phyloP scores from a whole-genome alignment of 2,888 invertebrate species.

The Ctena decussata region DNA sequence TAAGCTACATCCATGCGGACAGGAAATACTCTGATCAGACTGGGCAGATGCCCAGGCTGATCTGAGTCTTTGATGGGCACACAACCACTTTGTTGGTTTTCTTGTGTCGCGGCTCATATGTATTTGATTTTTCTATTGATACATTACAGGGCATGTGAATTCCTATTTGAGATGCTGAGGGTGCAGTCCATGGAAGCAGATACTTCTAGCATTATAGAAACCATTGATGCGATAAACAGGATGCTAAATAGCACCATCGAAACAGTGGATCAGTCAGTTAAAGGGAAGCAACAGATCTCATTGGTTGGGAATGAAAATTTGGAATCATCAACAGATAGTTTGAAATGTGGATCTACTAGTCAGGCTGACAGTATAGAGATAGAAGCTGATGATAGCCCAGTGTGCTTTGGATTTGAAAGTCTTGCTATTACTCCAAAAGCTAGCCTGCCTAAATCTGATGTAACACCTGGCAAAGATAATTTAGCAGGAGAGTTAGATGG shows the following conservation, averaged over 20 bases:
- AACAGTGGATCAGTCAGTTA: background rate
- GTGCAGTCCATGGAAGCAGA: slow-evolving; percentile 54
- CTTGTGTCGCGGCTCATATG: too few species aligned
- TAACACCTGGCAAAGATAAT: slow-evolving; percentile 44
- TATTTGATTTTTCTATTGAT: too few species aligned
- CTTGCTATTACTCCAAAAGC: slow-evolving; percentile 13
- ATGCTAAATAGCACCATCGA: background rate
- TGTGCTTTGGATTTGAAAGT: slow-evolving; percentile 55
- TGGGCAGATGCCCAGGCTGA: too few species aligned
- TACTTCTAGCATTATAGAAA: slow-evolving; percentile 28
- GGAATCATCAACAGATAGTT: background rate
- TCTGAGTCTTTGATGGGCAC: too few species aligned
- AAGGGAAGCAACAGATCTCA: background rate
- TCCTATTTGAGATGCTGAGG: slow-evolving; percentile 65
- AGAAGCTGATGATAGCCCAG: background rate
- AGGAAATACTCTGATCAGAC: too few species aligned
- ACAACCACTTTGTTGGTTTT: too few species aligned
- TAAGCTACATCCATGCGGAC: too few species aligned
- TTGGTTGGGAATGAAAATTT: background rate
- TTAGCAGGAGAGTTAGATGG: slow-evolving; percentile 28
- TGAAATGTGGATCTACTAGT: background rate
- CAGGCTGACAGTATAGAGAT: background rate
- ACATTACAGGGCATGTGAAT: slow-evolving; percentile 74
- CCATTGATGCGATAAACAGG: slow-evolving; percentile 36
- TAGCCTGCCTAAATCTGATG: background rate